Percentiles rank a stretch among this genome's conserved stretches.
These are phyloP conservation scores for Tortricodes alternella DNA, from an alignment of 2,888 invertebrate genomes.

Conservation along the genomic window DNA sequence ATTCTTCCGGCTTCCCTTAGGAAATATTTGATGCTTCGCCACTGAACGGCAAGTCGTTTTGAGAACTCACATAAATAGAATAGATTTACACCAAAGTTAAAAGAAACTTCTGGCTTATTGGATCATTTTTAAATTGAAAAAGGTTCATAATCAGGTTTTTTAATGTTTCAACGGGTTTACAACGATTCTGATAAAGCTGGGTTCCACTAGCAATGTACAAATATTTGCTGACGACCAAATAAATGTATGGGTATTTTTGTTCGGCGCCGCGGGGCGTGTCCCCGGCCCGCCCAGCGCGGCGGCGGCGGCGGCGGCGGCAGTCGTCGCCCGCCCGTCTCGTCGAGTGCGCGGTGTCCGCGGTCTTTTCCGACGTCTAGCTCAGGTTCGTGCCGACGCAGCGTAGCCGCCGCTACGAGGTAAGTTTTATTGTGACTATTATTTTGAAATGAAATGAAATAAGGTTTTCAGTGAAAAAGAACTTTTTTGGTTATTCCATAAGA, in stretches of 20 bases:
- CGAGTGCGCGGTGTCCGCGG: slow-evolving; percentile 37
- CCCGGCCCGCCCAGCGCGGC: slow-evolving; percentile 46
- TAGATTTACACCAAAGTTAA: no score
- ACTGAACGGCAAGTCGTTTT: no score
- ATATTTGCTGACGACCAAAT: slow-evolving; percentile 12
- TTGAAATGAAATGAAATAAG: not conserved
- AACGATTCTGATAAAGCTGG: slow-evolving; percentile 19
- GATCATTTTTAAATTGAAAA: no score
- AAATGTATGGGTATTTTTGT: slow-evolving; percentile 19
- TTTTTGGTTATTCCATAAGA: no score
- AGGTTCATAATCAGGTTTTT: no score
- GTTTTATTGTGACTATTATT: not conserved
- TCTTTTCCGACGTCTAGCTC: slow-evolving; percentile 9
- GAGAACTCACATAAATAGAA: no score
- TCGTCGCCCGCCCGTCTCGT: slow-evolving; percentile 44
- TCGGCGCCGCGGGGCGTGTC: slow-evolving; percentile 63
- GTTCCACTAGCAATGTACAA: not conserved
- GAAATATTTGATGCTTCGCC: no score
- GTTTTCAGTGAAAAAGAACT: not conserved
- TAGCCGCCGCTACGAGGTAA: slow-evolving; percentile 14
- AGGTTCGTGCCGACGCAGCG: not conserved
- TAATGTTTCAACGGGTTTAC: no score
- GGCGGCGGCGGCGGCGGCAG: slow-evolving; percentile 45
- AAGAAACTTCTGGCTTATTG: no score
- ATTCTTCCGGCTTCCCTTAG: no score